Conservation (phyloP, 2,888 invertebrate species). For the Lepeophtheirus nordmannii region DNA sequence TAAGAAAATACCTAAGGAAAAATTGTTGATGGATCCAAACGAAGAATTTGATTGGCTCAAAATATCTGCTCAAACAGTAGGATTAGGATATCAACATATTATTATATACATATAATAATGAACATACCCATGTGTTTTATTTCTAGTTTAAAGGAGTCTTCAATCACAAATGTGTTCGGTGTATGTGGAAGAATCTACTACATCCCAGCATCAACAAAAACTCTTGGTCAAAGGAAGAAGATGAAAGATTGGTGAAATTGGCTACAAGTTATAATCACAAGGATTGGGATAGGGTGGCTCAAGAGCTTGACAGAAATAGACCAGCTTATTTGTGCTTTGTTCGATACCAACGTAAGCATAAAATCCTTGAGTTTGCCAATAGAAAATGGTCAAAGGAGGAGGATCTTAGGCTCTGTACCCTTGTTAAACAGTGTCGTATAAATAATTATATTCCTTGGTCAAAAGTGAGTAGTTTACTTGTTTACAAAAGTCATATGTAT, state of each 20-base stretch:
- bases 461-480: conserved; percentile 31
- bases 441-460: conserved; percentile 59
- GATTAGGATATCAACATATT: background rate
- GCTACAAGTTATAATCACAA: conserved; percentile 29
- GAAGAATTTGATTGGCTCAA: conserved; percentile 21
- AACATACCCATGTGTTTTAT: background rate
- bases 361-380: conserved; percentile 28
- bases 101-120: background rate
- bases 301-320: conserved; percentile 42
- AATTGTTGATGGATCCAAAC: background rate
- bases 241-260: conserved; percentile 34
- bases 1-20: background rate
- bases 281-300: conserved; percentile 52
- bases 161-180: conserved; percentile 46
- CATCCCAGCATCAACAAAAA: conserved; percentile 50
- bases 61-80: conserved; percentile 15
- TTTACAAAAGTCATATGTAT: too few species aligned
- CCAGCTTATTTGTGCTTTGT: conserved; percentile 51
- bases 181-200: conserved; percentile 54
- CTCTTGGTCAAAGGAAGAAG: conserved; percentile 42
- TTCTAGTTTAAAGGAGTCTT: conserved; percentile 35
- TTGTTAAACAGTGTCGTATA: conserved; percentile 47
- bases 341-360: conserved; percentile 28
- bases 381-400: conserved; percentile 51
- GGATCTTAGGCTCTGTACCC: conserved; percentile 45